A percentile compares a stretch with the other conserved stretches of the same genome.
Evolutionary conservation across 2,797 vertebrate species (phyloP).

Genomic region (Parotocinclus haroldoi): DNA sequence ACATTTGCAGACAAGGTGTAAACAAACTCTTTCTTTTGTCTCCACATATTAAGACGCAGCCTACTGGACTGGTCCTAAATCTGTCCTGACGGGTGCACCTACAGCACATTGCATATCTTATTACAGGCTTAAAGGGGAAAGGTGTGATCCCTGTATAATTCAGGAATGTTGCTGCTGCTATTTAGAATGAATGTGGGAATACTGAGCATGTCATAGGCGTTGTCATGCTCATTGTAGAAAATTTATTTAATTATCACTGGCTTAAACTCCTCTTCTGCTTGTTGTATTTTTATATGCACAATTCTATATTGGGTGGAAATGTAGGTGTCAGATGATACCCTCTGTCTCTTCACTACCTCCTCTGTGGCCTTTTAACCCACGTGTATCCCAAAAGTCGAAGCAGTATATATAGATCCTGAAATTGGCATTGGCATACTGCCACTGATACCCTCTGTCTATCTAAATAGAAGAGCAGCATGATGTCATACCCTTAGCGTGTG

Average conservation of each 20-base stretch:
- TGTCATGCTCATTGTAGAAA: too few relatives aligned
- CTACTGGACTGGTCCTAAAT: too few relatives aligned
- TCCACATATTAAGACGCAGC: too few relatives aligned
- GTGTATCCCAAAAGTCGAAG: not conserved
- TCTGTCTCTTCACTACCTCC: not conserved
- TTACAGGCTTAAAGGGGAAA: not conserved
- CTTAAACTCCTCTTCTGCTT: too few relatives aligned
- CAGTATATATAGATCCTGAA: constrained; percentile 36
- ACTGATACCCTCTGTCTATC: constrained; percentile 20
- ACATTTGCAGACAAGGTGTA: too few relatives aligned
- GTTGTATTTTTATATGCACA: not conserved
- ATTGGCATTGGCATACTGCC: constrained; percentile 17
- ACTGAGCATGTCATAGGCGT: not conserved
- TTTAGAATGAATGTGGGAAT: constrained; percentile 6
- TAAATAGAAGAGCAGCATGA: constrained; percentile 31
- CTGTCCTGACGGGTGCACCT: not conserved
- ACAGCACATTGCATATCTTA: constrained; percentile 17
- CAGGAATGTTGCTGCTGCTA: not conserved
- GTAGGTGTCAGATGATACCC: constrained; percentile 22
- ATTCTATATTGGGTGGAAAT: not conserved
- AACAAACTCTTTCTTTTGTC: too few relatives aligned
- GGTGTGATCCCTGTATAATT: constrained; percentile 11
- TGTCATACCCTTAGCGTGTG: constrained; percentile 15
- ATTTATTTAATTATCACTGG: too few relatives aligned
- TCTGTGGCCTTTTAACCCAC: constrained; percentile 11